A percentile compares a stretch with the other conserved stretches of the same genome.
These are phyloP conservation scores for Microdon myrmicae DNA, from an alignment of 2,888 invertebrate genomes.

Conservation along the genomic window DNA sequence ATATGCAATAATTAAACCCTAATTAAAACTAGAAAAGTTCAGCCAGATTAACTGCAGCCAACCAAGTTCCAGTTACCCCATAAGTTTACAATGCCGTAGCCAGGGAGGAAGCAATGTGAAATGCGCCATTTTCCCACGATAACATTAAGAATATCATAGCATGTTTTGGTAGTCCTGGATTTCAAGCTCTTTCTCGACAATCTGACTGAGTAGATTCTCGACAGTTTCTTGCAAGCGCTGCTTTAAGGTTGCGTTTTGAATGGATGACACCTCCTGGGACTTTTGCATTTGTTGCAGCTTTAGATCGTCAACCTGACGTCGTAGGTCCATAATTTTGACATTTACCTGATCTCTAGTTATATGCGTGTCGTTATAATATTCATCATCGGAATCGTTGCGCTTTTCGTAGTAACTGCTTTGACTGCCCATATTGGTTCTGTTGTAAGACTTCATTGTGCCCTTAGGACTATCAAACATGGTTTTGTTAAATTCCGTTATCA, in stretches of 20 bases:
- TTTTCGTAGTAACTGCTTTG: constrained; percentile 62
- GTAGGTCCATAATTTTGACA: constrained; percentile 76
- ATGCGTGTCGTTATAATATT: constrained; percentile 61
- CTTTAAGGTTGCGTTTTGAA: constrained; percentile 84
- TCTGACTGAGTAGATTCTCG: constrained; percentile 82
- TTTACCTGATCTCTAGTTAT: constrained; percentile 70
- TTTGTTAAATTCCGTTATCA: constrained; percentile 63
- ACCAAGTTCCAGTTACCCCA: too few relatives aligned
- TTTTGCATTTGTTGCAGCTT: constrained; percentile 80
- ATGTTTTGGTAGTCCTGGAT: constrained; percentile 63
- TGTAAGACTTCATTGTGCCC: constrained; percentile 55
- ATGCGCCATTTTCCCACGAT: too few relatives aligned
- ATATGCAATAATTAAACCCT: too few relatives aligned
- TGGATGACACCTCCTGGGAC: constrained; percentile 83
- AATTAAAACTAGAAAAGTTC: too few relatives aligned
- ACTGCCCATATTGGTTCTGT: constrained; percentile 61
- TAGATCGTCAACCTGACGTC: constrained; percentile 79
- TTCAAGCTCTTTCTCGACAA: constrained; percentile 82
- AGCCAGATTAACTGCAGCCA: too few relatives aligned
- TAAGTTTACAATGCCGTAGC: too few relatives aligned
- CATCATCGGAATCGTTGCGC: constrained; percentile 61
- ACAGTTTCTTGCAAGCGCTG: constrained; percentile 86
- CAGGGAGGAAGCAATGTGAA: too few relatives aligned
- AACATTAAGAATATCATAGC: constrained; percentile 59
- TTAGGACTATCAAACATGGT: constrained; percentile 62